These are phyloP conservation scores for Ctenoplectra terminalis DNA, from an alignment of 1,140 invertebrate genomes.

Conservation along the genomic window DNA sequence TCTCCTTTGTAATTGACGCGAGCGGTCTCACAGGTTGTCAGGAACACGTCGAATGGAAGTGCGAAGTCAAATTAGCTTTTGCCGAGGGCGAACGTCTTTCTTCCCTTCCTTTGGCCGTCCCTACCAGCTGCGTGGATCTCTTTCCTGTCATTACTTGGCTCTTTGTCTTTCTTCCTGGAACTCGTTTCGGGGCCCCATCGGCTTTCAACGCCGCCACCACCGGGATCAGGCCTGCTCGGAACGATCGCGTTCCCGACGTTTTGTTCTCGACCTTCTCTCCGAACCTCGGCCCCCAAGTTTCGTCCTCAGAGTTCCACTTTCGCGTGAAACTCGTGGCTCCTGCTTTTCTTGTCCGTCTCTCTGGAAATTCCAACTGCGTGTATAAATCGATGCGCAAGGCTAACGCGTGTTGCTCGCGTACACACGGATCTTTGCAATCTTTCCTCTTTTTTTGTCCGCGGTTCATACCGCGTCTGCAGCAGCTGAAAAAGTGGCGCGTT, in stretches of 20 bases:
- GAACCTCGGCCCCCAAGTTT: no score
- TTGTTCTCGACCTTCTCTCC: constrained; percentile 9
- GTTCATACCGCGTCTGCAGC: neutral
- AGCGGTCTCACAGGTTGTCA: constrained; percentile 15
- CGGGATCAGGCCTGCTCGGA: neutral
- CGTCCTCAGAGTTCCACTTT: neutral
- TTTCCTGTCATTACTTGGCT: constrained; percentile 41
- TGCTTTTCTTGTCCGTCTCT: neutral
- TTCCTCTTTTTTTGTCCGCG: no score
- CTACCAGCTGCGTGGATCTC: constrained; percentile 13
- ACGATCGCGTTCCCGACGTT: constrained; percentile 53
- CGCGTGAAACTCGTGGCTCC: neutral
- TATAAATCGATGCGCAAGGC: no score
- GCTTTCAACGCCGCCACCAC: constrained; percentile 10
- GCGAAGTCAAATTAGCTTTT: constrained; percentile 66
- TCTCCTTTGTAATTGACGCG: constrained; percentile 18
- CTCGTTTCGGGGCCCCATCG: constrained; percentile 61
- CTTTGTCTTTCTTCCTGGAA: constrained; percentile 71
- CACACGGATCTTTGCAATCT: no score
- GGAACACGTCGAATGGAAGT: constrained; percentile 45
- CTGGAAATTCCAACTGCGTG: neutral
- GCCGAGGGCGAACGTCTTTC: constrained; percentile 55
- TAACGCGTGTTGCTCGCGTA: no score
- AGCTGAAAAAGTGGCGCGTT: neutral
- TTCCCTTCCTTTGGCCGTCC: neutral